Evolutionary conservation across 2,113 vertebrate genomes (phyloP), one percentile per base, ranked within the genome.

Genomic region (Cygnus atratus): DNA sequence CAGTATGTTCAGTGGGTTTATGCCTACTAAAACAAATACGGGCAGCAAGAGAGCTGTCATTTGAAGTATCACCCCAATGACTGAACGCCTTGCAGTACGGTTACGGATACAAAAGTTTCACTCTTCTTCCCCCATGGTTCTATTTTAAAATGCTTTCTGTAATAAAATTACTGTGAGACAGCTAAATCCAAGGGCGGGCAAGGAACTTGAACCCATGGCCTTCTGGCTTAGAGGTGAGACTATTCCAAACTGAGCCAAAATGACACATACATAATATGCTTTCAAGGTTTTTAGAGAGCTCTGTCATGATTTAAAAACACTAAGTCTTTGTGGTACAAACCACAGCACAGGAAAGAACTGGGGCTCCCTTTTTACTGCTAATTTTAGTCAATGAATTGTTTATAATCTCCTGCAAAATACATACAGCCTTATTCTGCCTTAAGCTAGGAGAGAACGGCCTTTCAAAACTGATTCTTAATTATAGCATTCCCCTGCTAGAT

Each of bases 231-330:
- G 93, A 96, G 94, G 94, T 87, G 94, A 95, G 90, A 97, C 81
- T 85, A 91, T 75, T 95, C 67, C 88, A 70, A 52, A 79, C 62
- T 41, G 83, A 91, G 90, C 90, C 90, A 97, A 87, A 93, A 61
- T 95, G 88, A 95, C 79, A 88, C 94, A 95, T 57, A 86, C 66
- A 94, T 77, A 87, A 86, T 37, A 67, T 8, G 71, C 78, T 88
- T 96, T 95, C 94, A 94, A 95, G 95, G 87, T 89, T 97, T 97
- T 95, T 59, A 70, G 85, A 89, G 84, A 93, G 81, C 72, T 88
- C 44, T 92, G 87, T 90, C 90, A 93, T 91, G 72, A 88, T 93
- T 96, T 90, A 62, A 92, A 88, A 81, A 91, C 97, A 95, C 85
- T 94, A 70, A 83, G 88, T 72, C 93, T 88, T 95, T 96, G 76